A percentile compares a stretch with the other conserved stretches of the same genome.
phyloP scores from a whole-genome alignment of 2,113 vertebrate genomes.

The Xenopus laevis region DNA sequence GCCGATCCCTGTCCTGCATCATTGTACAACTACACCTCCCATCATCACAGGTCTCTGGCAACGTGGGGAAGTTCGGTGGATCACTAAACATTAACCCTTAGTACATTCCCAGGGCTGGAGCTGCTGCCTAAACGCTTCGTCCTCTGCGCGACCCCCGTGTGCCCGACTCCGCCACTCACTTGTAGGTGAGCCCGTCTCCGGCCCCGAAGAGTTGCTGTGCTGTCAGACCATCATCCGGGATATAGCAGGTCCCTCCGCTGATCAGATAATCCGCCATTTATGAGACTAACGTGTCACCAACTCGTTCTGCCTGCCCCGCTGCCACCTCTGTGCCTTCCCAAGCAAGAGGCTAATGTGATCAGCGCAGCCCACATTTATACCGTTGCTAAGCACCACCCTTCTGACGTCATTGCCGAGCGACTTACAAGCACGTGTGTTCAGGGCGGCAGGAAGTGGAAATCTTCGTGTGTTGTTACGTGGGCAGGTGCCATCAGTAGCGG shows the following conservation, averaged over 20 bases:
- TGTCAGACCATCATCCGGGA: conserved; percentile 86
- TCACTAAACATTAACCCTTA: too few species aligned
- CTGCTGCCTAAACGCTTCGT: too few species aligned
- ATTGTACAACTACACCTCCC: too few species aligned
- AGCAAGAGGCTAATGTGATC: conserved; percentile 21
- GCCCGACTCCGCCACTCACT: conserved; percentile 64
- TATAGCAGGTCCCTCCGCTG: conserved; percentile 86
- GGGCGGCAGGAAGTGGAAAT: background rate
- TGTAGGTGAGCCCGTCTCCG: conserved; percentile 95
- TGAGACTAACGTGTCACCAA: too few species aligned
- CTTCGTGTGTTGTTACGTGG: background rate
- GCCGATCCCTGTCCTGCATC: too few species aligned
- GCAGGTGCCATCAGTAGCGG: background rate
- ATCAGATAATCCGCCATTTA: conserved; percentile 90
- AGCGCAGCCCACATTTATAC: background rate
- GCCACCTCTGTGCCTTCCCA: conserved; percentile 27
- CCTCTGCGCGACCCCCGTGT: background rate
- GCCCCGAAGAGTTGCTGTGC: conserved; percentile 88
- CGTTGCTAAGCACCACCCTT: conserved; percentile 15
- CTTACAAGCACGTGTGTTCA: background rate
- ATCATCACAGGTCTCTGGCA: too few species aligned
- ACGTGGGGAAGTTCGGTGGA: too few species aligned
- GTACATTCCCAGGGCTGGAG: too few species aligned
- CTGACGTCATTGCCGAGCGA: conserved; percentile 33
- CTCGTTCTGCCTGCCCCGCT: background rate